Conservation (phyloP, 64 coral and sea anemone species). For the Catalaphyllia jardinei region DNA sequence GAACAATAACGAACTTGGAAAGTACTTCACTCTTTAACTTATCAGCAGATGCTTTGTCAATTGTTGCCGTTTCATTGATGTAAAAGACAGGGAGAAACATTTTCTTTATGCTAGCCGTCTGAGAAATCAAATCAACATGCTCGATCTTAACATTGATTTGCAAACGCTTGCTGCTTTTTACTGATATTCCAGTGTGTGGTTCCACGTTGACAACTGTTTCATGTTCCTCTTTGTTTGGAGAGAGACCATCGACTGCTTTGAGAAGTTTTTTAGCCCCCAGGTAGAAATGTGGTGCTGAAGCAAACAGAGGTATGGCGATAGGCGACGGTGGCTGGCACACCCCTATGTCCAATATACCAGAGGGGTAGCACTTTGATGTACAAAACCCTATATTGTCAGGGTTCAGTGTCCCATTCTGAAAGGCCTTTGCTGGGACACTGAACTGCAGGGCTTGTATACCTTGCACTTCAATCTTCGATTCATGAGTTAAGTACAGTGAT, state of each 20-base stretch:
- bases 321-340: constrained; percentile 81
- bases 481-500: constrained; percentile 77
- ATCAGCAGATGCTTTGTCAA: constrained; percentile 64
- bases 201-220: constrained; percentile 87
- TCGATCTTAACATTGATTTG: constrained; percentile 87
- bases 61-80: constrained; percentile 75
- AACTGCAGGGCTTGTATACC: constrained; percentile 77
- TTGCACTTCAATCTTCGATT: constrained; percentile 17
- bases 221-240: constrained; percentile 75
- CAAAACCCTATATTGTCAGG: constrained; percentile 88
- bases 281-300: constrained; percentile 94
- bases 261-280: constrained; percentile 60
- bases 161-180: constrained; percentile 75
- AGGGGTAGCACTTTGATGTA: constrained; percentile 74
- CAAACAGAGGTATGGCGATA: constrained; percentile 77
- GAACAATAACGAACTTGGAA: constrained; percentile 64
- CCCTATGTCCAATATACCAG: constrained; percentile 84
- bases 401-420: constrained; percentile 72
- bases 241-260: constrained; percentile 64
- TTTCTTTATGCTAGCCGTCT: constrained; percentile 51
- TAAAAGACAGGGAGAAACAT: constrained; percentile 86
- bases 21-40: constrained; percentile 80
- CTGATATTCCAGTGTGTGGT: constrained; percentile 74
- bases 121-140: constrained; percentile 49
- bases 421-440: constrained; percentile 60